Evolutionary conservation across 2,797 vertebrate species (phyloP).

Genomic region (Rallus crepitans): DNA sequence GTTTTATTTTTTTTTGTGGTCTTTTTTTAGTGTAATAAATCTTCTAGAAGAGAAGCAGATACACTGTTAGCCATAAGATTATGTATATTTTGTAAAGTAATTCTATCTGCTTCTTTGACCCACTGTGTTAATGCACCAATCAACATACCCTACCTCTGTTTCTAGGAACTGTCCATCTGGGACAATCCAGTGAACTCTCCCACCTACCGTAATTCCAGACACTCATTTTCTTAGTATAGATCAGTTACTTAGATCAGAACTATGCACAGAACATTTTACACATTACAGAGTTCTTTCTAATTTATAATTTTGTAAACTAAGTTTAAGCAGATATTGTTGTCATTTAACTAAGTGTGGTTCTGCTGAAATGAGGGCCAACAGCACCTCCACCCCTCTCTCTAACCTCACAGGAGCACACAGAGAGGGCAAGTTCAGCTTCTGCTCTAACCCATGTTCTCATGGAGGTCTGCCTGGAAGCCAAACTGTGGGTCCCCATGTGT

Average conservation of each 20-base stretch:
- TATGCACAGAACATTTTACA: neutral
- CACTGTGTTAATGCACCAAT: neutral
- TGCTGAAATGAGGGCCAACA: neutral
- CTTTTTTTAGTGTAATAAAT: neutral
- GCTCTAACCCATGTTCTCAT: neutral
- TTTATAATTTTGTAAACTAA: neutral
- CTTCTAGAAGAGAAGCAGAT: neutral
- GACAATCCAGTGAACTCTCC: neutral
- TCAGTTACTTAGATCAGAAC: neutral
- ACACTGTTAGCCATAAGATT: neutral
- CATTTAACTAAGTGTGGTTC: neutral
- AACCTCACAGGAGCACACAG: fast-evolving
- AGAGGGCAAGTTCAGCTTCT: neutral
- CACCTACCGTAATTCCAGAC: neutral
- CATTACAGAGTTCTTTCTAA: neutral
- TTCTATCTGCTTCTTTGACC: neutral
- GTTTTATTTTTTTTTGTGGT: too few species aligned
- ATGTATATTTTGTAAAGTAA: neutral
- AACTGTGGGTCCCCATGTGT: fast-evolving
- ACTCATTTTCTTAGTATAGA: neutral
- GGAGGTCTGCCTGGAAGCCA: neutral
- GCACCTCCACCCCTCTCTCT: neutral
- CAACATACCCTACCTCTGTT: neutral
- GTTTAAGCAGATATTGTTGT: neutral
- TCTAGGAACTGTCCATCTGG: neutral